Evolutionary conservation across 2,797 vertebrate species (phyloP), one percentile per base, ranked within the genome.

Genomic region (Sebastes reedi): DNA sequence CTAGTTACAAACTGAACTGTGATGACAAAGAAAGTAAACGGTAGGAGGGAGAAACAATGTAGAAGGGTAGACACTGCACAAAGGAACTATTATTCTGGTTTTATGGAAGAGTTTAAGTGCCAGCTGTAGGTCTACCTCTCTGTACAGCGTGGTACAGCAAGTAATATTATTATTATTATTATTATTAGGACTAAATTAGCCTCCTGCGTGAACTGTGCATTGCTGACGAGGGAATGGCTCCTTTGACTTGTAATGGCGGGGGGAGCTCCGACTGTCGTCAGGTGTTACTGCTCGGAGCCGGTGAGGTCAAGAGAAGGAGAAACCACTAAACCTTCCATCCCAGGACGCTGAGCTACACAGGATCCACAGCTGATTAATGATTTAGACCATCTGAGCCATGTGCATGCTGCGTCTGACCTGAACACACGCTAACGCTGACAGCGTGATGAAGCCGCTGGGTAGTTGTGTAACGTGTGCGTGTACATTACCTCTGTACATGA

Each of bases 401-500:
- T 67, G 29, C 25, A 13, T 14, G 32, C 34, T 14, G 29, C 34
- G n/a, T 36, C 22, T 67, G 67, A 72, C 55, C 8, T 29, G 8
- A 12, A 25, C 66, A 72, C 56, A 70, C 1, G 4, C 13, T 30
- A 1, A 11, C 1, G 4, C 13, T 30, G 1, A 9, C 30, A 12
- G 52, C 20, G 22, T 66, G 67, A 59, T 39, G 75, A 77, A 72
- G 71, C 71, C 8, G 34, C 55, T 24, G 54, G 6, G 83, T 34
- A 30, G 80, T 87, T 81, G 82, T 79, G 80, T 71, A 79, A 81
- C 50, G 3, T 60, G 58, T 69, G 58, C 8, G 50, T 79, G 42
- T 67, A 22, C 25, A 5, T 91, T 91, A 96, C 96, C 96, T 97
- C 95, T 88, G 88, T 95, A 96, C 95, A 96, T 95, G 89, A 97